A percentile compares a stretch with the other conserved stretches of the same genome.
These are phyloP conservation scores for fruit fly (Drosophila melanogaster) DNA, from an alignment of 1,140 invertebrate genomes.

Conservation along the genomic window Release_6_plus_ISO1_MT NT_033777.3:22626501-22627000, in stretches of 20 bases:
- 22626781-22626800: background rate
- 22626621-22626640: constrained; percentile 63
- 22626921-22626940: constrained; percentile 7
- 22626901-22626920: constrained; percentile 29
- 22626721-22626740: constrained; percentile 1
- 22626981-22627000: constrained; percentile 29
- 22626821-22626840: too few relatives aligned
- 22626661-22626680: constrained; percentile 3
- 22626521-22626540: constrained; percentile 46
- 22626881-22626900: background rate
- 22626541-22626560: constrained; percentile 41
- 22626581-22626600: constrained; percentile 22
- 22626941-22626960: constrained; percentile 49
- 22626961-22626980: constrained; percentile 38
- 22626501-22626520: constrained; percentile 27
- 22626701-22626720: constrained; percentile 1
- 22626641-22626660: background rate
- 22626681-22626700: background rate
- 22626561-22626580: constrained; percentile 18
- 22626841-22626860: too few relatives aligned
- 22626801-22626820: background rate
- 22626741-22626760: background rate
- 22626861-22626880: too few relatives aligned
- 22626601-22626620: constrained; percentile 66
- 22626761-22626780: background rate